phyloP scores from a whole-genome alignment of 2,113 vertebrate species.

The Numida meleagris region DNA sequence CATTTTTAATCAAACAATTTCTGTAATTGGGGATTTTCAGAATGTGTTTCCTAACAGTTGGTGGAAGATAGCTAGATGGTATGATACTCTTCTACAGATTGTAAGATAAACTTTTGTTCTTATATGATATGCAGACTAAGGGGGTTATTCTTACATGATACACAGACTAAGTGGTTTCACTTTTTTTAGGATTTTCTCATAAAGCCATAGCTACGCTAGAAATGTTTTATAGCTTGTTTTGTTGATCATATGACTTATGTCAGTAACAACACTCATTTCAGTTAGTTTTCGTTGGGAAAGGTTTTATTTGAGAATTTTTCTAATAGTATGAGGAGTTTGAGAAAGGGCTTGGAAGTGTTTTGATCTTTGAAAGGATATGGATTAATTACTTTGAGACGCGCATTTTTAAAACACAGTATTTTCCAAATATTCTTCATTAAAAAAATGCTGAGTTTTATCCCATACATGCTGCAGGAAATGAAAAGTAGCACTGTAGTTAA shows the following conservation, averaged over 20 bases:
- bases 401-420: neutral
- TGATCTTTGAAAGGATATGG: neutral
- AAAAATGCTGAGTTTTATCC: neutral
- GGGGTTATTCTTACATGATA: rapidly evolving
- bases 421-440: neutral
- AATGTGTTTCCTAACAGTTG: neutral
- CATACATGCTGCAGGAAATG: neutral
- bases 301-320: neutral
- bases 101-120: neutral
- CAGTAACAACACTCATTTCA: neutral
- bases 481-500: neutral
- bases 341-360: neutral
- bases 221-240: neutral
- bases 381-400: neutral
- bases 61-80: neutral
- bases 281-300: neutral
- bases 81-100: neutral
- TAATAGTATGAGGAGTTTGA: neutral
- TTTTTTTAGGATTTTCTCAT: neutral
- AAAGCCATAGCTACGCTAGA: neutral
- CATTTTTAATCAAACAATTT: neutral
- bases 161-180: neutral
- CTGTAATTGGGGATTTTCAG: neutral
- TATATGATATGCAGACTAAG: neutral
- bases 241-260: neutral